A percentile compares a stretch with the other conserved stretches of the same genome.
Conservation (phyloP, 2,888 invertebrate genomes). For the Silvanus unidentatus region DNA sequence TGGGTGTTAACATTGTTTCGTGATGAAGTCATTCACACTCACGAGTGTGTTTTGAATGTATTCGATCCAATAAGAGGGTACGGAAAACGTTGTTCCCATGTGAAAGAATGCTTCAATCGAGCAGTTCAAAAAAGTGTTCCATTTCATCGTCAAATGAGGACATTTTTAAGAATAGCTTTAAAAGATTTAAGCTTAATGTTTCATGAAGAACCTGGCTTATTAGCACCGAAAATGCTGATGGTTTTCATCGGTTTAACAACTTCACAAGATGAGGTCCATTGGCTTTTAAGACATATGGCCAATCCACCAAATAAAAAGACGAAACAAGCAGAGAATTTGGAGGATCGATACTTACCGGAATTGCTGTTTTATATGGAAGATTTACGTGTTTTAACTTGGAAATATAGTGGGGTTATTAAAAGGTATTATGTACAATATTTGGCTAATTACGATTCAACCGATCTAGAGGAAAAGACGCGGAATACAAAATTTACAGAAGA, state of each 20-base stretch:
- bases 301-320: slow-evolving; percentile 83
- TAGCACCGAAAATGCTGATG: slow-evolving; percentile 93
- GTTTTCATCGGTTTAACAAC: slow-evolving; percentile 93
- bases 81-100: slow-evolving; percentile 83
- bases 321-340: slow-evolving; percentile 79
- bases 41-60: slow-evolving; percentile 82
- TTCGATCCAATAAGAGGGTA: slow-evolving; percentile 94
- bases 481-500: slow-evolving; percentile 88
- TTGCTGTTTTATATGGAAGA: slow-evolving; percentile 97
- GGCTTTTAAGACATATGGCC: slow-evolving; percentile 91
- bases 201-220: slow-evolving; percentile 92
- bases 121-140: slow-evolving; percentile 84
- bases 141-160: slow-evolving; percentile 88
- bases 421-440: slow-evolving; percentile 95
- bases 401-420: slow-evolving; percentile 71
- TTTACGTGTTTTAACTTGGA: slow-evolving; percentile 83
- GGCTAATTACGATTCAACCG: slow-evolving; percentile 88
- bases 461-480: slow-evolving; percentile 73
- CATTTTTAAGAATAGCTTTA: slow-evolving; percentile 88
- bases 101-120: slow-evolving; percentile 87
- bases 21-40: slow-evolving; percentile 93
- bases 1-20: slow-evolving; percentile 91
- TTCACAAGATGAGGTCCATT: slow-evolving; percentile 91
- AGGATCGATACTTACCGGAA: slow-evolving; percentile 92
- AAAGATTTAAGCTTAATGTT: slow-evolving; percentile 90